A percentile compares a stretch with the other conserved stretches of the same genome.
These are phyloP conservation scores for Fragum fragum DNA, from an alignment of 2,888 invertebrate genomes.

Conservation along the genomic window DNA sequence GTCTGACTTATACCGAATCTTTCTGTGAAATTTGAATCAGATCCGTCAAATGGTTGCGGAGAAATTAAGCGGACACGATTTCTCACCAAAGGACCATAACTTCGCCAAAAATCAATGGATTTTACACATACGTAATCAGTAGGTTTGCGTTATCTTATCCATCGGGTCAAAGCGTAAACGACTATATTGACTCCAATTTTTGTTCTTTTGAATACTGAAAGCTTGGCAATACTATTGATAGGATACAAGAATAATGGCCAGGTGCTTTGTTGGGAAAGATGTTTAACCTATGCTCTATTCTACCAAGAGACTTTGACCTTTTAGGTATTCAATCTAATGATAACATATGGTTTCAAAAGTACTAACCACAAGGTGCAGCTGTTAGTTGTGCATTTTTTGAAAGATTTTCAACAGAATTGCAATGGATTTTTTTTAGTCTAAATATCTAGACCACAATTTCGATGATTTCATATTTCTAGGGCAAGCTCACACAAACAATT, in stretches of 20 bases:
- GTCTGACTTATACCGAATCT: too few species aligned
- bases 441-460: neutral
- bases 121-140: too few species aligned
- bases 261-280: neutral
- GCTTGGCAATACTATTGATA: neutral
- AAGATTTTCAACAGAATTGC: neutral
- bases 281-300: too few species aligned
- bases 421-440: too few species aligned
- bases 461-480: conserved; percentile 5
- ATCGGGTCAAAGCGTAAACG: neutral
- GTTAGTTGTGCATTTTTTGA: conserved; percentile 1
- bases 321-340: conserved; percentile 1
- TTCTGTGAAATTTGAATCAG: too few species aligned
- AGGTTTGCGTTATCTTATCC: neutral
- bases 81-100: too few species aligned
- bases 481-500: neutral
- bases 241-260: neutral
- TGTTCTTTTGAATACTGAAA: neutral
- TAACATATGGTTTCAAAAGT: neutral
- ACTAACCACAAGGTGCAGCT: neutral
- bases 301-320: too few species aligned
- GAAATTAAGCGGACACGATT: too few species aligned
- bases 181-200: neutral
- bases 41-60: too few species aligned
- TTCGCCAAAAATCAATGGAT: too few species aligned